Evolutionary conservation across 2,888 invertebrate genomes (phyloP), one percentile per base, ranked within the genome.

Genomic region (Monochamus alternatus): DNA sequence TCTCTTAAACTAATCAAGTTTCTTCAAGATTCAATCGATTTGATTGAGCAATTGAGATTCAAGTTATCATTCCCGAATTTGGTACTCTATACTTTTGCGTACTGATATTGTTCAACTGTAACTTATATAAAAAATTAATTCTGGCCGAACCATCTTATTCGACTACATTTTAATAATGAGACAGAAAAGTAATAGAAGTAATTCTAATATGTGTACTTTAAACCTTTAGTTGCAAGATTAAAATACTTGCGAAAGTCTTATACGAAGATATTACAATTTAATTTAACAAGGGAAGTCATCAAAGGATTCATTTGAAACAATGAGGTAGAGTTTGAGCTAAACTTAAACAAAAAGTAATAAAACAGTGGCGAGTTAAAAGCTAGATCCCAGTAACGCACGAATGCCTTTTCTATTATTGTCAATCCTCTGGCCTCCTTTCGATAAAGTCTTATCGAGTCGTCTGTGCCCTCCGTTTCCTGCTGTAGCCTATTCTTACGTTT

Each of bases 341-440:
- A 63, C 52, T 69, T 62, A 60, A 68, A 69, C 47, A 69, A 60
- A 60, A 59, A 60, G 60, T 69, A 71, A 71, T 71, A 71, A 63
- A 62, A 63, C 71, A 52, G 32, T 43, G 47, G n/a, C 52, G 32
- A 47, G 51, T 62, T 70, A 52, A 38, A 71, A 71, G 63, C 52
- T 67, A 52, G 55, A 52, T n/a, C 52, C 52, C 22, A 55, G 31
- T 31, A 55, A 52, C 68, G 69, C 63, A 72, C 72, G 72, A 63
- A 51, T 72, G 72, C 67, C 65, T 65, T 60, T 71, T 72, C 71
- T 60, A 73, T 75, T 75, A 75, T 75, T 75, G 75, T 73, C 75
- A 73, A 73, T 75, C 55, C 73, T 62, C 51, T 73, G 75, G 75
- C 67, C 43, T 67, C 31, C n/a, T 51, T 51, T 60, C 63, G 75